Conservation (phyloP, 2,797 vertebrate species). For the Anniella stebbinsi region DNA sequence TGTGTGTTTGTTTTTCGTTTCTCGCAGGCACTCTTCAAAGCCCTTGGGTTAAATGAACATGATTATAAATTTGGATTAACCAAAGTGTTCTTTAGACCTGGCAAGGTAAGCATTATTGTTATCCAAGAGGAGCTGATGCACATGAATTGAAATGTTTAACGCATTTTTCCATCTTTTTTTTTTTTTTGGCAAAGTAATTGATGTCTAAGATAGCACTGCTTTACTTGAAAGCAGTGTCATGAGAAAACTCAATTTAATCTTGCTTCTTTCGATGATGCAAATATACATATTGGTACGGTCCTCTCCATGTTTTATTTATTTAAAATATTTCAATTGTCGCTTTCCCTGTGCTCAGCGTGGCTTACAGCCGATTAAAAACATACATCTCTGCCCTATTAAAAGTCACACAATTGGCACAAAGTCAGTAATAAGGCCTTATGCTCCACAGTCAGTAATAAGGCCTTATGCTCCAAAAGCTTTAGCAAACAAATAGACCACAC, state of each 20-base stretch:
- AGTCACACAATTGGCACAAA: neutral
- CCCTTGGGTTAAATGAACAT: constrained; percentile 93
- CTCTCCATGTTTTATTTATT: neutral
- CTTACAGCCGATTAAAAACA: neutral
- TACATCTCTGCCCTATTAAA: neutral
- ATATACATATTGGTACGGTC: neutral
- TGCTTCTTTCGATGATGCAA: neutral
- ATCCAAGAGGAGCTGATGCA: constrained; percentile 32
- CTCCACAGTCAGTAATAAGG: neutral
- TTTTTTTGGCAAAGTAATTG: neutral
- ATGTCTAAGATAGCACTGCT: neutral
- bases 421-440: neutral
- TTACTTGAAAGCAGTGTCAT: neutral
- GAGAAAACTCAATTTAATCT: neutral
- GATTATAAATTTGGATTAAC: constrained; percentile 99
- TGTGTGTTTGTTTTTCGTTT: constrained; percentile 45
- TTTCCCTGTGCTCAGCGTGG: neutral
- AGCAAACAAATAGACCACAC: neutral
- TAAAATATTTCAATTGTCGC: neutral
- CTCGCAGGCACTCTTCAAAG: constrained; percentile 95
- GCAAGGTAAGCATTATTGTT: constrained; percentile 87
- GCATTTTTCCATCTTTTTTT: neutral
- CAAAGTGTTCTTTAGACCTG: constrained; percentile 96
- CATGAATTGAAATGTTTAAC: neutral
- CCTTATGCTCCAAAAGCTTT: neutral